Evolutionary conservation across 2,888 invertebrate genomes (phyloP).

Genomic region (Lutraria lutraria): DNA sequence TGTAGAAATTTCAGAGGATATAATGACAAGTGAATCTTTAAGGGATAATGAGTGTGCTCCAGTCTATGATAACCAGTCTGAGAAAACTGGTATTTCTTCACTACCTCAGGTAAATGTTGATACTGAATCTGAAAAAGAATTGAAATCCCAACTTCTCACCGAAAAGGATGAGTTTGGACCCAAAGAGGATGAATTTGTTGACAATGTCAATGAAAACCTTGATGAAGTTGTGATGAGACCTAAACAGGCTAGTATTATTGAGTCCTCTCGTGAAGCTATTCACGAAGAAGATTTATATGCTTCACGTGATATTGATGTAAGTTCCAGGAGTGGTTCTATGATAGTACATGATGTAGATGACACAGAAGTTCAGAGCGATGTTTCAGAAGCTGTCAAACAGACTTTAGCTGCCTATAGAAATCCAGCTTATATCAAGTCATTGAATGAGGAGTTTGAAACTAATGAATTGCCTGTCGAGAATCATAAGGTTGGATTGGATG

Average conservation of each 20-base stretch:
- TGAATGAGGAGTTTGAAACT: slow-evolving; percentile 26
- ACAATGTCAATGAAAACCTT: not conserved
- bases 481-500: slow-evolving; percentile 34
- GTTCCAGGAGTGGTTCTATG: slow-evolving; percentile 26
- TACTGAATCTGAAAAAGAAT: slow-evolving; percentile 8
- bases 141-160: slow-evolving; percentile 2
- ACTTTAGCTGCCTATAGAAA: not conserved
- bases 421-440: not conserved
- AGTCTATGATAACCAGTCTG: not conserved
- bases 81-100: not conserved
- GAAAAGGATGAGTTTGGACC: slow-evolving; percentile 28
- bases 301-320: slow-evolving; percentile 52
- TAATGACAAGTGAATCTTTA: not conserved
- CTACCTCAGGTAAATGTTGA: slow-evolving; percentile 10
- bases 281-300: slow-evolving; percentile 46
- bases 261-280: not conserved
- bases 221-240: slow-evolving; percentile 28
- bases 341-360: slow-evolving; percentile 38
- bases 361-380: not conserved
- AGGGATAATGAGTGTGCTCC: not conserved
- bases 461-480: slow-evolving; percentile 50
- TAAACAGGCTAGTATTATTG: slow-evolving; percentile 1
- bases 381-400: slow-evolving; percentile 12
- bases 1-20: not conserved
- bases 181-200: not conserved